Percentiles rank a stretch among this genome's conserved stretches.
Evolutionary conservation across 2,888 invertebrate genomes (phyloP).

Genomic region (Keiferia lycopersicella): DNA sequence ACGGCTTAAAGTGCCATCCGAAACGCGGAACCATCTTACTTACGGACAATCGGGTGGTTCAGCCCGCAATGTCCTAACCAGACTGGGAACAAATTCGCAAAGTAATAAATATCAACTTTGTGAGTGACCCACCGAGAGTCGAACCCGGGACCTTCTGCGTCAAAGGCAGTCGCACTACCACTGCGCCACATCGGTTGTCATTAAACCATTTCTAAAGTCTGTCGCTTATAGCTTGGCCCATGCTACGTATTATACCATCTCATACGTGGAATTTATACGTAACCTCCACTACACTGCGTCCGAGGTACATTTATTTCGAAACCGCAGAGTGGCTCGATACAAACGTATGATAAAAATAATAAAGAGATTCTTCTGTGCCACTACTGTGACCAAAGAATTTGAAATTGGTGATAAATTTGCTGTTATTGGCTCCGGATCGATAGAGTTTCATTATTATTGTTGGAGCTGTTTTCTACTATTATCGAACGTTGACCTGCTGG

Average conservation of each 20-base stretch:
- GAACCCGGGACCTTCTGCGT: too few relatives aligned
- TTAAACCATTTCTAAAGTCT: too few relatives aligned
- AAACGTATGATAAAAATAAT: conserved; percentile 45
- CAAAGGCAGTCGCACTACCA: too few relatives aligned
- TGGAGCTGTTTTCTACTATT: conserved; percentile 19
- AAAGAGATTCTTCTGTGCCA: conserved; percentile 38
- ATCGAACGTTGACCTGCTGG: conserved; percentile 19
- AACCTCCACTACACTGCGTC: conserved; percentile 60
- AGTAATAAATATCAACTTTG: too few relatives aligned
- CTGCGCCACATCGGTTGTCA: too few relatives aligned
- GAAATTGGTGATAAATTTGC: conserved; percentile 28
- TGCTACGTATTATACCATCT: conserved; percentile 49
- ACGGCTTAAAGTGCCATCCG: too few relatives aligned
- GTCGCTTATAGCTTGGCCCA: conserved; percentile 37
- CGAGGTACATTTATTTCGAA: conserved; percentile 67
- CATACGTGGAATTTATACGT: conserved; percentile 79
- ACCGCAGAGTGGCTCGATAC: conserved; percentile 57
- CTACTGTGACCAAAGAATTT: conserved; percentile 30
- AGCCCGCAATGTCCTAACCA: too few relatives aligned
- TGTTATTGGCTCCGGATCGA: conserved; percentile 20
- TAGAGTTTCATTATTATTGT: conserved; percentile 23
- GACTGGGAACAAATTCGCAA: too few relatives aligned
- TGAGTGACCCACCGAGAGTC: too few relatives aligned
- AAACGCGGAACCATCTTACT: too few relatives aligned
- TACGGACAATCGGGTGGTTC: too few relatives aligned